phyloP scores from a whole-genome alignment of 1,140 invertebrate species.

The Mamestra configurata region DNA sequence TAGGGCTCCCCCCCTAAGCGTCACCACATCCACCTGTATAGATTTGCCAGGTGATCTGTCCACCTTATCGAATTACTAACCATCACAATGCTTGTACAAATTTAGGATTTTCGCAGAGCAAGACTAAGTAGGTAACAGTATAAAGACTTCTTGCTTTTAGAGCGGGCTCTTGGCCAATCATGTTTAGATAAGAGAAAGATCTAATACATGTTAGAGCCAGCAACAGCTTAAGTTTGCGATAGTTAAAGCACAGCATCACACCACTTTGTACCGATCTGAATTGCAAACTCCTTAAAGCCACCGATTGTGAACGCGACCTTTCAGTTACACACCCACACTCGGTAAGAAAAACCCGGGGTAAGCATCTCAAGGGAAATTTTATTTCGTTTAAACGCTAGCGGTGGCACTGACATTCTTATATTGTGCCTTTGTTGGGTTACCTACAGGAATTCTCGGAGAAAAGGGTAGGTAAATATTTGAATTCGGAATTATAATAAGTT shows the following conservation, averaged over 20 bases:
- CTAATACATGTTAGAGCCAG: too few relatives aligned
- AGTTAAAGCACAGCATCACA: neutral
- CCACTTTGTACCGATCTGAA: neutral
- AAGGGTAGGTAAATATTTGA: slow-evolving; percentile 32
- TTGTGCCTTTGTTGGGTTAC: slow-evolving; percentile 43
- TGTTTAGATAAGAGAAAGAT: too few relatives aligned
- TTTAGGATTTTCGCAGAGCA: too few relatives aligned
- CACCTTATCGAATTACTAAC: too few relatives aligned
- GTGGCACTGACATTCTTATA: slow-evolving; percentile 31
- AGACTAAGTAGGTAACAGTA: too few relatives aligned
- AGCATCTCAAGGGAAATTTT: slow-evolving; percentile 55
- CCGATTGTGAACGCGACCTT: neutral
- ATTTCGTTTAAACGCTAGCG: slow-evolving; percentile 53
- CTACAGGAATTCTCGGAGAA: slow-evolving; percentile 14
- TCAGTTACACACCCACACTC: neutral
- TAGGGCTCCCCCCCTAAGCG: too few relatives aligned
- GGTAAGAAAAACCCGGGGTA: slow-evolving; percentile 30
- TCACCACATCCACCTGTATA: too few relatives aligned
- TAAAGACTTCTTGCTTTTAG: too few relatives aligned
- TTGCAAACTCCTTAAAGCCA: slow-evolving; percentile 4
- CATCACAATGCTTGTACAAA: too few relatives aligned
- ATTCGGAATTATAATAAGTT: slow-evolving; percentile 24
- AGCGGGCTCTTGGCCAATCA: too few relatives aligned
- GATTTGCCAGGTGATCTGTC: too few relatives aligned
- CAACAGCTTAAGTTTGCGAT: too few relatives aligned